Evolutionary conservation across 2,797 vertebrate genomes (phyloP).

Genomic region (Sitta carolinensis): DNA sequence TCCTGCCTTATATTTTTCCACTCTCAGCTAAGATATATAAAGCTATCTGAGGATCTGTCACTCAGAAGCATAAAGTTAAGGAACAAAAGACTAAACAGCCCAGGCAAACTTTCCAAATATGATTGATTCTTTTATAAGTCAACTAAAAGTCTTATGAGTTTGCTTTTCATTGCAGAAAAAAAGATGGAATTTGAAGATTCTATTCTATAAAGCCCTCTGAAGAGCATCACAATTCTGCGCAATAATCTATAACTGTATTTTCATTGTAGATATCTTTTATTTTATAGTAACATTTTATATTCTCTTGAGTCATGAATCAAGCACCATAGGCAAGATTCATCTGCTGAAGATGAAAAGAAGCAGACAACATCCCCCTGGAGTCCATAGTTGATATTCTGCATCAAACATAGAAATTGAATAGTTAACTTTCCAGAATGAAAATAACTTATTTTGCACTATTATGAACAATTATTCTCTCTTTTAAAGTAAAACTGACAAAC

Average conservation of each 20-base stretch:
- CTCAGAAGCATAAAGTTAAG: constrained; percentile 8
- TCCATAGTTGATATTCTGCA: constrained; percentile 46
- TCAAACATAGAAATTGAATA: constrained; percentile 29
- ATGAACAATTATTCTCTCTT: constrained; percentile 32
- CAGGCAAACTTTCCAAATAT: constrained; percentile 46
- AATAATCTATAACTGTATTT: constrained; percentile 63
- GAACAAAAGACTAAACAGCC: constrained; percentile 9
- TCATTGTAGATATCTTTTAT: constrained; percentile 64
- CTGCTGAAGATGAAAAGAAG: constrained; percentile 61
- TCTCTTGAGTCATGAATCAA: constrained; percentile 60
- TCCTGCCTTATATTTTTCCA: background rate
- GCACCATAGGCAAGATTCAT: constrained; percentile 62
- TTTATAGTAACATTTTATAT: constrained; percentile 57
- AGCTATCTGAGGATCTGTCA: background rate
- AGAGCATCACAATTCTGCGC: constrained; percentile 30
- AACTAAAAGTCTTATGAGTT: constrained; percentile 51
- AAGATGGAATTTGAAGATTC: constrained; percentile 49
- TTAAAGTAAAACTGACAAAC: constrained; percentile 4
- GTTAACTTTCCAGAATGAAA: constrained; percentile 49
- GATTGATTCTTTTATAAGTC: constrained; percentile 52
- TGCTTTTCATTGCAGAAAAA: constrained; percentile 50
- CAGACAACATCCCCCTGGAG: constrained; percentile 51
- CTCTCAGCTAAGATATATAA: background rate
- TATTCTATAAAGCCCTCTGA: constrained; percentile 55
- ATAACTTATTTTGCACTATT: constrained; percentile 44